Conservation (phyloP, 2,888 invertebrate genomes). For the Coenonympha arcania region DNA sequence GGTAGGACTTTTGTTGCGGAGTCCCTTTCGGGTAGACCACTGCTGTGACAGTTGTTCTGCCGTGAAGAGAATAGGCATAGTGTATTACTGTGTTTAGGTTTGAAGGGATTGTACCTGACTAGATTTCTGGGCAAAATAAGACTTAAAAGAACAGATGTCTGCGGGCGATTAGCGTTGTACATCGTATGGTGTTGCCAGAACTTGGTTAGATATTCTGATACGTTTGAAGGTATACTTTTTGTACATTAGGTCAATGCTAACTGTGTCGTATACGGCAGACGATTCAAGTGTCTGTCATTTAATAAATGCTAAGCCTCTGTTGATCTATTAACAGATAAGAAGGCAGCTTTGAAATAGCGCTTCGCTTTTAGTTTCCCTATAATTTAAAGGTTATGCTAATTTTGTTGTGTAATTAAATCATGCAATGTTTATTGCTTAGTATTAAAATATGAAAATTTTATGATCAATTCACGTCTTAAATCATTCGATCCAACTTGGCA, state of each 20-base stretch:
- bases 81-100: too few relatives aligned
- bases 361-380: constrained; percentile 12
- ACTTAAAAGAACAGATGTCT: too few relatives aligned
- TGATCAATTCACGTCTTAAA: constrained; percentile 29
- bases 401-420: constrained; percentile 25
- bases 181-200: not conserved
- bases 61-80: too few relatives aligned
- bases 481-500: constrained; percentile 17
- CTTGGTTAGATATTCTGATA: too few relatives aligned
- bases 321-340: constrained; percentile 28
- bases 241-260: not conserved
- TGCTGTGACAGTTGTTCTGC: too few relatives aligned
- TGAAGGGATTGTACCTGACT: too few relatives aligned
- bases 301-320: constrained; percentile 33
- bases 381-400: constrained; percentile 25
- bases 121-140: too few relatives aligned
- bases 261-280: constrained; percentile 26
- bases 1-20: too few relatives aligned
- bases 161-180: too few relatives aligned
- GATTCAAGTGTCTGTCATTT: constrained; percentile 36
- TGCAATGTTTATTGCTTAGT: constrained; percentile 23
- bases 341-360: constrained; percentile 12
- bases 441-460: constrained; percentile 35
- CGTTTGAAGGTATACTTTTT: too few relatives aligned
- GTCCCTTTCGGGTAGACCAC: too few relatives aligned